Base-by-base conservation (phyloP, 2,797 vertebrate genomes). In the Xyrichtys novacula region DNA sequence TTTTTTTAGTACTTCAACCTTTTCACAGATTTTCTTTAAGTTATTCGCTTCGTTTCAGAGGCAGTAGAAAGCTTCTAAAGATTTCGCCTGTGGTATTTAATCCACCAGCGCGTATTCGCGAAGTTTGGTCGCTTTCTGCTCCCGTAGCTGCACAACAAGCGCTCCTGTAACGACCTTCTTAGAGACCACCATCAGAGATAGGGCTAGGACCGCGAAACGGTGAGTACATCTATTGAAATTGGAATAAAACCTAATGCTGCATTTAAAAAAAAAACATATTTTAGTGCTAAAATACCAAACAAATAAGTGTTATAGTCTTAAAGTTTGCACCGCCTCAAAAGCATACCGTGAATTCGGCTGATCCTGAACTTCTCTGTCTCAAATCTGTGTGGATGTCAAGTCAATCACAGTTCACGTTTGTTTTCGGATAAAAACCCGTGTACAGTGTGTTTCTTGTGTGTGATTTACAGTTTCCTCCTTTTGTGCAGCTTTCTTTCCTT, bases 61-160 rank as follows among this genome's bases (percentile, higher is more conserved):
- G n/a, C n/a, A n/a, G n/a, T n/a, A n/a, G n/a, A n/a, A n/a, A n/a
- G n/a, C n/a, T n/a, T n/a, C n/a, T n/a, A n/a, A n/a, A n/a, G n/a
- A 34, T 3, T 3, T 10, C 31, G 17, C 14, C 1, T 6, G 1
- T 22, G 26, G 36, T 4, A 4, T 1, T 28, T 57, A n/a, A n/a
- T n/a, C n/a, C n/a, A n/a, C n/a, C n/a, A n/a, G n/a, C 7, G 40
- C 29, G 0, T 9, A 22, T 0, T 1, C 3, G 4, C 36, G 2
- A 67, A 12, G 38, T 25, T 65, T 75, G 66, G n/a, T 20, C 15
- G 0, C 59, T 29, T 17, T 42, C 17, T 0, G 19, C 1, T 25
- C n/a, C 75, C 67, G 63, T 82, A 78, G 20, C 7, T 17, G 12
- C 5, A 5, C 36, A 31, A n/a, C 32, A 50, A 2, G 20, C 26